A percentile compares a stretch with the other conserved stretches of the same genome.
Conservation (phyloP, 2,797 vertebrate species). For the Pteropus rufus region DNA sequence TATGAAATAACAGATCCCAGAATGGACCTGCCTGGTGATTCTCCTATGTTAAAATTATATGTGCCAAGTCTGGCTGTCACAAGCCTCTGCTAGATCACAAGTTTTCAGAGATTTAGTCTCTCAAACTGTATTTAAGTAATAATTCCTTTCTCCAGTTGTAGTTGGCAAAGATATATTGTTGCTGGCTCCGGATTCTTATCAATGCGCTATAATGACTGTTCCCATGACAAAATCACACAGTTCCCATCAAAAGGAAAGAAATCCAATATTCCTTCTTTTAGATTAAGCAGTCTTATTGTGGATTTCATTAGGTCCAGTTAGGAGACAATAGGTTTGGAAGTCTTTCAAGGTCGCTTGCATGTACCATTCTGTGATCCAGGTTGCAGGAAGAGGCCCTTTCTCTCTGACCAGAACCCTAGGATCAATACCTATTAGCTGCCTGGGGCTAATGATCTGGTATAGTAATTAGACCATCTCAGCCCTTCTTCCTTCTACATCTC, state of each 20-base stretch:
- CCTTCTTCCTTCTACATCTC: background rate
- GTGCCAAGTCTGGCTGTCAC: background rate
- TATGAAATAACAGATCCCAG: background rate
- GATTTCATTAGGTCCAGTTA: background rate
- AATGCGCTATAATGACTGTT: background rate
- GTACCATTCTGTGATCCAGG: background rate
- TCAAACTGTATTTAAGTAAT: conserved; percentile 14
- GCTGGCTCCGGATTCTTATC: background rate
- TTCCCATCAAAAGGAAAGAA: conserved; percentile 43
- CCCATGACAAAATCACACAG: background rate
- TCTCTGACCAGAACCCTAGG: background rate
- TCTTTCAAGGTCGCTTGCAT: conserved; percentile 26
- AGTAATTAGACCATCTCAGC: background rate
- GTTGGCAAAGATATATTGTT: conserved; percentile 1
- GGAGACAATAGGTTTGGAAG: background rate
- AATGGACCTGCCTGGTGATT: background rate
- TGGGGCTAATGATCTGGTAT: background rate
- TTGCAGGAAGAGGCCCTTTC: background rate
- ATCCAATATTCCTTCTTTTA: background rate
- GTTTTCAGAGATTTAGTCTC: conserved; percentile 15
- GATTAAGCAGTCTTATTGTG: background rate
- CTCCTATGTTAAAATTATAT: background rate
- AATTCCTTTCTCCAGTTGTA: background rate
- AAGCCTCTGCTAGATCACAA: background rate
- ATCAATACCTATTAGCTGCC: background rate